Evolutionary conservation across 2,797 vertebrate species (phyloP).

Genomic region (Merluccius polli): DNA sequence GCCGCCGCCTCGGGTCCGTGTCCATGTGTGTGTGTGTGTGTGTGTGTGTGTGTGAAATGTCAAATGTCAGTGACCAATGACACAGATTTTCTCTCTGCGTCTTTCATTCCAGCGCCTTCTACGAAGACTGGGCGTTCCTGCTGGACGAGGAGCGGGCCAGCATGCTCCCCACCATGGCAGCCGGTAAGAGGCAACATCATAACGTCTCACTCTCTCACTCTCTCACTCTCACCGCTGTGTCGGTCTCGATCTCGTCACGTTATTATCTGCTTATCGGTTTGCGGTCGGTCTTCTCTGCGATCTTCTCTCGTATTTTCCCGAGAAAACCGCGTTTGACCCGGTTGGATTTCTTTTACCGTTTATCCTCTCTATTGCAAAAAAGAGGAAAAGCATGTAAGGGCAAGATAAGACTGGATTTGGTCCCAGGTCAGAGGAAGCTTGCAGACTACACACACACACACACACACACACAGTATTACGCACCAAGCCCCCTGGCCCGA

Average conservation of each 20-base stretch:
- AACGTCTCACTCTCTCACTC: not conserved
- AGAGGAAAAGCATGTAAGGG: no score
- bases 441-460: no score
- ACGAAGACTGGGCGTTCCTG: slow-evolving; percentile 97
- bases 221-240: no score
- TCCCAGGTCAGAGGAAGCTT: no score
- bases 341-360: no score
- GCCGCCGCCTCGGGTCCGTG: slow-evolving; percentile 79
- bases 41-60: slow-evolving; percentile 1
- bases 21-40: slow-evolving; percentile 3
- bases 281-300: no score
- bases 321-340: no score
- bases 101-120: slow-evolving; percentile 79
- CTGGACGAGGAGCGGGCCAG: slow-evolving; percentile 94
- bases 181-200: slow-evolving; percentile 74
- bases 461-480: not conserved
- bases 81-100: not conserved
- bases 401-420: no score
- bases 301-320: no score
- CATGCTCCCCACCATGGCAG: slow-evolving; percentile 98
- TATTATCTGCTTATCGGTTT: no score
- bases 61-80: no score
- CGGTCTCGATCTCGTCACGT: not conserved
- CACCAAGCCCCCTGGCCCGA: not conserved
- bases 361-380: no score